Base-by-base conservation (phyloP, 2,888 invertebrate genomes). In the Folsomia candida region DNA sequence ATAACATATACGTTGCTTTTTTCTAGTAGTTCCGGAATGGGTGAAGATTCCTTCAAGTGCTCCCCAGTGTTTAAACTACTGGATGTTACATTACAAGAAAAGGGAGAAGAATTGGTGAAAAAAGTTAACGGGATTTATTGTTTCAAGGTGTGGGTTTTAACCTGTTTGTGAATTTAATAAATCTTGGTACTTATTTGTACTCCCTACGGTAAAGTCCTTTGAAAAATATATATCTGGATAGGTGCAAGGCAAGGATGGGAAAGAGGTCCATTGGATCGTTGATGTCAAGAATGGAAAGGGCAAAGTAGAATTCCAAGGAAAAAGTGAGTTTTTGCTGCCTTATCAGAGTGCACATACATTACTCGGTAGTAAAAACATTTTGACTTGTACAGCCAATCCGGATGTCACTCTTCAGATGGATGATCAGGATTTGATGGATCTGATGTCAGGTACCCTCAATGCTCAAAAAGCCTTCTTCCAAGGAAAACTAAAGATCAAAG, bases 391-490 rank as follows among this genome's bases (percentile, higher is more conserved):
- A 86, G 92, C 89, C 0, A 95, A 94, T 84, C 91, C 94, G 2
- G 95, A 97, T 80, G 93, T 94, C 0, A 92, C 91, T 0, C 92
- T 98, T 81, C 91, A 90, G 0, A 89, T 97, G 77, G 91, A 89
- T 81, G 98, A 98, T 82, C 89, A 89, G 0, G 95, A 97, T 82
- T 89, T 98, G 2, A 87, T 90, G 3, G 92, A 93, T 79, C 86
- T 98, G 68, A 90, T 97, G 81, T 88, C 91, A 1, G 97, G 97
- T 0, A 93, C 93, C 83, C 85, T 98, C 72, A 95, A 96, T 83
- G 93, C 94, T 0, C 97, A 98, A 83, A 95, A 95, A 83, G 96
- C 96, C 1, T 94, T 94, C 84, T 94, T 94, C 87, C 93, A 97
- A 84, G 97, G 97, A 20, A 97, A 97, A 84, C 81, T 87, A 77